Evolutionary conservation across 2,797 vertebrate genomes (phyloP).

Genomic region (Argyrosomus regius): DNA sequence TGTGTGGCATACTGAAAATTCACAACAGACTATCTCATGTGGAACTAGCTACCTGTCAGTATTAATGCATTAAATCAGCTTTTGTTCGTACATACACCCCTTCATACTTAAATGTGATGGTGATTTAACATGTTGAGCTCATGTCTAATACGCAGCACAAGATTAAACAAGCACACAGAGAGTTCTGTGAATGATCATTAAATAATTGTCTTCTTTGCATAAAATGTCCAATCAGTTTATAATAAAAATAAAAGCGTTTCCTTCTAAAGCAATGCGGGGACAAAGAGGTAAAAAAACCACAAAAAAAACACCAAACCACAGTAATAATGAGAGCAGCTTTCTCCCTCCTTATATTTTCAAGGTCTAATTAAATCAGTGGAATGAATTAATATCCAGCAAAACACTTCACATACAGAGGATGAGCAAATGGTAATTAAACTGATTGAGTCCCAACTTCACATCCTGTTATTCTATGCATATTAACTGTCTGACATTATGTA

Average conservation of each 20-base stretch:
- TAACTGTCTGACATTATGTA: slow-evolving; percentile 5
- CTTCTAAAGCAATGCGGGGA: neutral
- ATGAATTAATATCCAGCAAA: neutral
- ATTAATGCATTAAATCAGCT: neutral
- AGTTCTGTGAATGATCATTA: neutral
- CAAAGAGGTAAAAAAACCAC: neutral
- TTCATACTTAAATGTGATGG: neutral
- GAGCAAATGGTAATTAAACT: neutral
- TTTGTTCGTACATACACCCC: neutral
- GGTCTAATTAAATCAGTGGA: neutral
- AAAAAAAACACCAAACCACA: neutral
- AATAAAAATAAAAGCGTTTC: neutral
- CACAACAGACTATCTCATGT: neutral
- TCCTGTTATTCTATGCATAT: neutral
- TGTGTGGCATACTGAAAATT: neutral
- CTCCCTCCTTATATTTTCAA: neutral
- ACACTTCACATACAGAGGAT: neutral
- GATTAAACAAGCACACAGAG: too few relatives aligned
- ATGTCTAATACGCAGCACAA: neutral
- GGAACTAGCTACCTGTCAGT: neutral
- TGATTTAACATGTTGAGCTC: neutral
- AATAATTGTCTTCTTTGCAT: neutral
- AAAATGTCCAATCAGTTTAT: neutral
- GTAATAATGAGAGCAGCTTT: neutral
- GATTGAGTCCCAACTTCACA: neutral